These are phyloP conservation scores for Dromiciops gliroides DNA, from an alignment of 2,113 vertebrate species.

Conservation along the genomic window DNA sequence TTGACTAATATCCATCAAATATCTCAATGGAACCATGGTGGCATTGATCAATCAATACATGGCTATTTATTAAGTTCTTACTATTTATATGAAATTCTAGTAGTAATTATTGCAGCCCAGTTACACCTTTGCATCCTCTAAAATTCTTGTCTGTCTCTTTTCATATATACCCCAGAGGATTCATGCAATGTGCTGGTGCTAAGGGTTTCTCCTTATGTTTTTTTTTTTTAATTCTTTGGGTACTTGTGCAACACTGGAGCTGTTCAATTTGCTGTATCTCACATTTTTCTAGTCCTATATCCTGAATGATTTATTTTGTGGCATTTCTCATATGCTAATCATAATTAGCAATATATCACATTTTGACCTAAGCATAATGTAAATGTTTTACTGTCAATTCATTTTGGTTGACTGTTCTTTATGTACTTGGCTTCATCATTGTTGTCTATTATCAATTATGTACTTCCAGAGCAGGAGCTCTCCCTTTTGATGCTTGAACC, in stretches of 20 bases:
- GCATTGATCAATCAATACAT: not conserved
- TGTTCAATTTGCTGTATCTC: not conserved
- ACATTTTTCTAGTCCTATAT: not conserved
- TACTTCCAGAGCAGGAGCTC: not conserved
- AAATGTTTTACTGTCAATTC: not conserved
- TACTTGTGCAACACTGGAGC: not conserved
- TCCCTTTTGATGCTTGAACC: not conserved
- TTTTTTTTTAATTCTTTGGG: not conserved
- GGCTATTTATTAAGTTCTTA: not conserved
- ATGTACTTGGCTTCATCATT: not conserved
- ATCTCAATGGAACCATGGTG: not conserved
- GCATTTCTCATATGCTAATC: not conserved
- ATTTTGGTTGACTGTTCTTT: not conserved
- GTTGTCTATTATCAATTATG: not conserved
- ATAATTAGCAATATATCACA: not conserved
- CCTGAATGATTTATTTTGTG: not conserved
- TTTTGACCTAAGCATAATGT: not conserved
- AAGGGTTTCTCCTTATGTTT: not conserved
- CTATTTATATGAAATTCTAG: not conserved
- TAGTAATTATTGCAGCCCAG: not conserved
- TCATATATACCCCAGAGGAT: not conserved
- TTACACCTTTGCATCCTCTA: not conserved
- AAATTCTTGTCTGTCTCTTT: not conserved
- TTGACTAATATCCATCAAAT: not conserved
- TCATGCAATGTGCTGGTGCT: not conserved